Evolutionary conservation across 2,888 invertebrate genomes (phyloP).

Genomic region (Xylota sylvarum): DNA sequence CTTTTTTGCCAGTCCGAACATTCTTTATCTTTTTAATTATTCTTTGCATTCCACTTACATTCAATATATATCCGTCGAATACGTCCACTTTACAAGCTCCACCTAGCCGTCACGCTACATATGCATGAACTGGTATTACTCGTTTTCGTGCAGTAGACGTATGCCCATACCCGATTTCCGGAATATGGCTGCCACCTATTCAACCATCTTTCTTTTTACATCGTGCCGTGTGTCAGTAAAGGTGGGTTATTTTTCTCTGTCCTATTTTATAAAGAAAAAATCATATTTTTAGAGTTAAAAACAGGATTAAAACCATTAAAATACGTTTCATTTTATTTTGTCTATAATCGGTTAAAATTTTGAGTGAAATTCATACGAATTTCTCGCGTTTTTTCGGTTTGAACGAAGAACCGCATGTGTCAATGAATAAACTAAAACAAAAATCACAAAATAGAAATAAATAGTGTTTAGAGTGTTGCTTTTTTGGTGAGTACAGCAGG

Average conservation of each 20-base stretch:
- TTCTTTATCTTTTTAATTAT: too few species aligned
- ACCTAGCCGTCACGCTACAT: conserved; percentile 2
- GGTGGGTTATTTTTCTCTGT: conserved; percentile 76
- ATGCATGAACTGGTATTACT: not conserved
- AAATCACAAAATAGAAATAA: not conserved
- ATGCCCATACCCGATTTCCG: conserved; percentile 49
- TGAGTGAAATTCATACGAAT: not conserved
- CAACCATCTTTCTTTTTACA: conserved; percentile 79
- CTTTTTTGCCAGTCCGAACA: too few species aligned
- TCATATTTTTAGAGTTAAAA: not conserved
- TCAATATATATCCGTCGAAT: not conserved
- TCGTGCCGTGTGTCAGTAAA: conserved; percentile 78
- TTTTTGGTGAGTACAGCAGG: conserved; percentile 74
- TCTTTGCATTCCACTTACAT: too few species aligned
- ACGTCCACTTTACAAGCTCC: not conserved
- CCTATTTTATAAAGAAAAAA: conserved; percentile 35
- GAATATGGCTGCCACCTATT: conserved; percentile 31
- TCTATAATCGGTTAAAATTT: not conserved
- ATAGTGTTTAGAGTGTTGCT: not conserved
- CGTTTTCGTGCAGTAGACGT: conserved; percentile 42
- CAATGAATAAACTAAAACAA: not conserved
- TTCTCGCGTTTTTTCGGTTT: not conserved
- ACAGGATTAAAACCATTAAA: not conserved
- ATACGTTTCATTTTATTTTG: not conserved
- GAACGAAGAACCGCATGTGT: conserved; percentile 15